phyloP scores from a whole-genome alignment of 2,113 vertebrate genomes.

The Myodes glareolus region DNA sequence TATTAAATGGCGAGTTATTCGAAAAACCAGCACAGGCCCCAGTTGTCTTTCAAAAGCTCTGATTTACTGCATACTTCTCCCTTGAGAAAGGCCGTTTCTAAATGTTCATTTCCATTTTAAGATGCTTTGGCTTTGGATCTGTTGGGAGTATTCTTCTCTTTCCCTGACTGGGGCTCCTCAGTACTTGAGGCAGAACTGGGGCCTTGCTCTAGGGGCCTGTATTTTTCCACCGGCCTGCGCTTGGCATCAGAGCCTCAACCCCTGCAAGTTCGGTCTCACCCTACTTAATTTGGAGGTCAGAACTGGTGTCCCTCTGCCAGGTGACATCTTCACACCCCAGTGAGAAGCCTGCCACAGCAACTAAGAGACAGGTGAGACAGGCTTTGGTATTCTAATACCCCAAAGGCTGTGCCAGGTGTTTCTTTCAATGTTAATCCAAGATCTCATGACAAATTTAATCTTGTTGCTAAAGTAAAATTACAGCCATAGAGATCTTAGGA shows the following conservation, averaged over 20 bases:
- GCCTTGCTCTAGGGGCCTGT: neutral
- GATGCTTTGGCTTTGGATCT: conserved; percentile 73
- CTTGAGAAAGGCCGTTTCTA: conserved; percentile 69
- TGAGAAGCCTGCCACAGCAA: neutral
- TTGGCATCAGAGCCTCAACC: neutral
- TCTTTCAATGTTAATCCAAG: neutral
- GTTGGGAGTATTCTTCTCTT: conserved; percentile 63
- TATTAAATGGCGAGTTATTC: conserved; percentile 78
- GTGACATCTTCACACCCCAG: neutral
- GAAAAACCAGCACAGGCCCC: conserved; percentile 79
- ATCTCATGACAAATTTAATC: neutral
- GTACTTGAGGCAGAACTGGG: conserved; percentile 4
- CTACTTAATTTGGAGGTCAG: neutral
- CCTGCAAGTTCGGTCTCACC: neutral
- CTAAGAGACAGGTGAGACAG: neutral
- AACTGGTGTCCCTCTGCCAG: neutral
- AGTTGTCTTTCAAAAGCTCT: conserved; percentile 77
- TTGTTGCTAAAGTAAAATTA: neutral
- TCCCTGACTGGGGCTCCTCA: neutral
- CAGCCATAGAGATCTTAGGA: neutral
- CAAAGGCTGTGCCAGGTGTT: neutral
- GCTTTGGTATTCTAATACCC: neutral
- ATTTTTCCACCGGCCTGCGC: neutral
- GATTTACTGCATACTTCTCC: conserved; percentile 72
- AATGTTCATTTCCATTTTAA: conserved; percentile 71